Percentiles rank a stretch among this genome's conserved stretches.
Conservation (phyloP, 1,140 invertebrate species). For the Drosophila melanogaster region Release_6_plus_ISO1_MT NT_033779.5:14756001-14756500, state of each 20-base stretch:
- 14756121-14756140: background rate
- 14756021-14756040: conserved; percentile 68
- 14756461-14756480: conserved; percentile 25
- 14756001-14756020: conserved; percentile 47
- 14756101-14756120: background rate
- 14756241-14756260: background rate
- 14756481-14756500: conserved; percentile 44
- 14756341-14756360: conserved; percentile 44
- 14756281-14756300: conserved; percentile 69
- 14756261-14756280: conserved; percentile 31
- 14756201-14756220: conserved; percentile 13
- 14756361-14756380: conserved; percentile 1
- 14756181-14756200: background rate
- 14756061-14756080: conserved; percentile 1
- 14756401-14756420: conserved; percentile 79
- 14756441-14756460: conserved; percentile 61
- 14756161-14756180: background rate
- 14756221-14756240: conserved; percentile 41
- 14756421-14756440: conserved; percentile 83
- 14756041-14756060: conserved; percentile 41
- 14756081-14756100: background rate
- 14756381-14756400: conserved; percentile 55
- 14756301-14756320: conserved; percentile 71
- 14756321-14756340: conserved; percentile 80
- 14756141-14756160: background rate